phyloP scores from a whole-genome alignment of 2,888 invertebrate genomes.

The Scelioninae gen. 1 region DNA sequence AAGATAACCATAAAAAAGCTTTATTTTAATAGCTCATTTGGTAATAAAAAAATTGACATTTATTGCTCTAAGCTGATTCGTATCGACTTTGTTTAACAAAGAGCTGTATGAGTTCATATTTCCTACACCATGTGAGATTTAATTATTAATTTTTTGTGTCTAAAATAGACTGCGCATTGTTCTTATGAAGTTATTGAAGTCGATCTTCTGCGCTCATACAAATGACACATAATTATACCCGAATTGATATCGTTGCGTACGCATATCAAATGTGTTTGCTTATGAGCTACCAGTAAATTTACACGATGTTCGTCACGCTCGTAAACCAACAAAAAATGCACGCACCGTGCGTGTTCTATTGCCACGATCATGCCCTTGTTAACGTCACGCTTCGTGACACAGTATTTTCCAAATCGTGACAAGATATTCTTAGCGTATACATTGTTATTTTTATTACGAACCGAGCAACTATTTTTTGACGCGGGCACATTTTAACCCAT shows the following conservation, averaged over 20 bases:
- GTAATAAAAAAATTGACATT: conserved; percentile 30
- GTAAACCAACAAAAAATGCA: conserved; percentile 68
- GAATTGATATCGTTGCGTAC: conserved; percentile 77
- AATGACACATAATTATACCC: conserved; percentile 78
- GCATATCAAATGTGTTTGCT: conserved; percentile 77
- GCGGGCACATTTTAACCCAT: conserved; percentile 23
- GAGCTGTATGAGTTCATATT: conserved; percentile 7
- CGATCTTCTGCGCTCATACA: conserved; percentile 75
- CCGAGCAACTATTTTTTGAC: conserved; percentile 35
- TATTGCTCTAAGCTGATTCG: conserved; percentile 29
- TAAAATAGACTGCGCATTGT: neutral
- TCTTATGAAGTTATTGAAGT: conserved; percentile 74
- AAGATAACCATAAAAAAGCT: conserved; percentile 6
- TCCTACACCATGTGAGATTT: neutral
- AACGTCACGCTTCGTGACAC: conserved; percentile 65
- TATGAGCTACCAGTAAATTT: conserved; percentile 64
- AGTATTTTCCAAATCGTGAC: conserved; percentile 66
- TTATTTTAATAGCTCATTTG: conserved; percentile 39
- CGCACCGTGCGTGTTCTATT: conserved; percentile 59
- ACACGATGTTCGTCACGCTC: conserved; percentile 69
- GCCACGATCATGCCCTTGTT: conserved; percentile 66
- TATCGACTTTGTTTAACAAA: conserved; percentile 19
- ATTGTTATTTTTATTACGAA: conserved; percentile 46
- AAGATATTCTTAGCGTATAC: conserved; percentile 49
- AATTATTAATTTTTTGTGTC: conserved; percentile 7